Base-by-base conservation (phyloP, 2,888 invertebrate genomes). In the Apodemia mormo region DNA sequence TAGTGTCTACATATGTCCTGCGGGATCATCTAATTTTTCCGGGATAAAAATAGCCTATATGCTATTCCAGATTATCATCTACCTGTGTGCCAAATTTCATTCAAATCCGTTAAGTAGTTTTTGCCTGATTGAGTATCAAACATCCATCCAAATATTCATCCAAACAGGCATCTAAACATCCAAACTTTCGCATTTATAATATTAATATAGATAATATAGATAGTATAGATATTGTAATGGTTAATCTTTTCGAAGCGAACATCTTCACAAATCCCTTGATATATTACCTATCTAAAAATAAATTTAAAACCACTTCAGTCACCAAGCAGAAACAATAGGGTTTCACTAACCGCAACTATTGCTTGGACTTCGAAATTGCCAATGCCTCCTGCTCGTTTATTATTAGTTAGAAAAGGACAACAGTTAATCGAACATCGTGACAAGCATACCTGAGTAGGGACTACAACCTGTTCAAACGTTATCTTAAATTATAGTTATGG, bases 311-410 rank as follows among this genome's bases (percentile, higher is more conserved):
- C 54, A 67, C 69, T 71, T 70, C 70, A 68, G 67, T 65, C 68
- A 70, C 66, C 71, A 65, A 68, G 69, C 71, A 67, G 73, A 70
- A 72, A 74, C 73, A 76, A 76, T 86, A 88, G 82, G 88, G 88
- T 87, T 89, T 90, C 88, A 76, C 79, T 79, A 80, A 90, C 91
- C 90, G 81, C 91, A 89, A 83, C 76, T 75, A 72, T 71, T 70
- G 69, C 68, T 71, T 64, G 75, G 73, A 74, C 70, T 71, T 72
- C 71, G 66, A 65, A 72, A 70, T 68, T 70, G 69, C 56, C 68
- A 70, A 52, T 74, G 71, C 65, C 33, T 61, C 69, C 73, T 65
- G 68, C 72, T 68, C 74, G 45, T 71, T 64, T 61, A 12, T 65
- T 8, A 14, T 29, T 52, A 49, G 70, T 70, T 61, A 37, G 70